Evolutionary conservation across 2,888 invertebrate species (phyloP).

Genomic region (Cheilosia urbana): DNA sequence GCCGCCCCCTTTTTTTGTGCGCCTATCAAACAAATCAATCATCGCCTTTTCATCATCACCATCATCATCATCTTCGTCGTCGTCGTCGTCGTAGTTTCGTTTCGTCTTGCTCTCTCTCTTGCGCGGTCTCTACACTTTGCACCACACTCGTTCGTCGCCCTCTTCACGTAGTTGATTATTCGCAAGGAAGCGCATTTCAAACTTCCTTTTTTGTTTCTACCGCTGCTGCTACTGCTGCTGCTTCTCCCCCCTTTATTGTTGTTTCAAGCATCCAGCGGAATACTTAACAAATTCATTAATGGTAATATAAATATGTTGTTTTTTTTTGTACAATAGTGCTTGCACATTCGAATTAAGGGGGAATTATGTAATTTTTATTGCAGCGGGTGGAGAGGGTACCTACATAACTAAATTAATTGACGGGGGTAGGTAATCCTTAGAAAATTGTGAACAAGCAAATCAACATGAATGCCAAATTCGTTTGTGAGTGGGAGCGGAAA

Average conservation of each 20-base stretch:
- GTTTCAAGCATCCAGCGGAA: constrained; percentile 69
- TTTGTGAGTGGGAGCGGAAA: neutral
- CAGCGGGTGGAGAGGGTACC: neutral
- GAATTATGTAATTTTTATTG: constrained; percentile 54
- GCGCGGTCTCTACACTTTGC: constrained; percentile 51
- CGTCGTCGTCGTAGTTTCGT: constrained; percentile 40
- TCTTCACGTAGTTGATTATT: constrained; percentile 57
- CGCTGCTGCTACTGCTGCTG: constrained; percentile 2
- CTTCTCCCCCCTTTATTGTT: constrained; percentile 56
- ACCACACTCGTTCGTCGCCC: constrained; percentile 48
- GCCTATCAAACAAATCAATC: constrained; percentile 76
- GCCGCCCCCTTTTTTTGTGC: constrained; percentile 72
- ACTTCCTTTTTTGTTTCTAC: constrained; percentile 67
- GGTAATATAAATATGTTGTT: constrained; percentile 52
- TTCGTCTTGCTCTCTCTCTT: constrained; percentile 66
- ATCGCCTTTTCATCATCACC: constrained; percentile 73
- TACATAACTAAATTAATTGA: neutral
- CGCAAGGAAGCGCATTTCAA: constrained; percentile 75
- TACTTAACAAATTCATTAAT: constrained; percentile 74
- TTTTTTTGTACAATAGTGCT: constrained; percentile 1
- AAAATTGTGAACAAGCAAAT: too few species aligned
- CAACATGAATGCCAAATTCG: too few species aligned
- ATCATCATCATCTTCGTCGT: constrained; percentile 37
- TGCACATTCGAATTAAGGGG: neutral
- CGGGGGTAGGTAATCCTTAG: too few species aligned